A percentile compares a stretch with the other conserved stretches of the same genome.
Conservation (phyloP, 2,888 invertebrate genomes). For the Trichopria drosophilae region DNA sequence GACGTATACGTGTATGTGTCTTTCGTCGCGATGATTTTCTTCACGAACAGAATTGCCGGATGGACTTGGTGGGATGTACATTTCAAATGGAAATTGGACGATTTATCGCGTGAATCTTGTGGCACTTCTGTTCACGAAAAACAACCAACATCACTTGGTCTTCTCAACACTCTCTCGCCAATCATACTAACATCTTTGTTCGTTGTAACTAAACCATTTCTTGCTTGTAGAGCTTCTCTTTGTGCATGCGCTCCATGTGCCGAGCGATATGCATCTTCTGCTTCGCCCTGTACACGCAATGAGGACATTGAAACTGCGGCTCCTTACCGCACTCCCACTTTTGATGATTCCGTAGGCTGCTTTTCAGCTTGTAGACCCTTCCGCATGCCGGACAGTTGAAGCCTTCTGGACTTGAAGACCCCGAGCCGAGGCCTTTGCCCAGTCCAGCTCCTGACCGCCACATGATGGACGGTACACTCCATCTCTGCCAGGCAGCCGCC, state of each 20-base stretch:
- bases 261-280: conserved; percentile 49
- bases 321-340: conserved; percentile 57
- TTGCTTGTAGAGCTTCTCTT: conserved; percentile 41
- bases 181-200: too few species aligned
- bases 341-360: conserved; percentile 52
- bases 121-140: too few species aligned
- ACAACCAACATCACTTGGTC: too few species aligned
- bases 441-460: conserved; percentile 51
- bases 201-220: conserved; percentile 29
- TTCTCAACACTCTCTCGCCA: too few species aligned
- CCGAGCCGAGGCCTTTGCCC: conserved; percentile 43
- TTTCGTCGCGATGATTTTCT: too few species aligned
- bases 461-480: conserved; percentile 55
- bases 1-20: too few species aligned
- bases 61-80: too few species aligned
- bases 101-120: too few species aligned
- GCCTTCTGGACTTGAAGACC: conserved; percentile 48
- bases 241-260: conserved; percentile 53
- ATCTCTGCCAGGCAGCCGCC: conserved; percentile 68
- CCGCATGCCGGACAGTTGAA: conserved; percentile 78
- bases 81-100: too few species aligned
- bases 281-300: conserved; percentile 46
- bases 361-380: conserved; percentile 61
- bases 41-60: too few species aligned
- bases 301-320: conserved; percentile 53